Percentiles rank a stretch among this genome's conserved stretches.
Conservation (phyloP, 2,797 vertebrate species). For the Calcarius lapponicus region DNA sequence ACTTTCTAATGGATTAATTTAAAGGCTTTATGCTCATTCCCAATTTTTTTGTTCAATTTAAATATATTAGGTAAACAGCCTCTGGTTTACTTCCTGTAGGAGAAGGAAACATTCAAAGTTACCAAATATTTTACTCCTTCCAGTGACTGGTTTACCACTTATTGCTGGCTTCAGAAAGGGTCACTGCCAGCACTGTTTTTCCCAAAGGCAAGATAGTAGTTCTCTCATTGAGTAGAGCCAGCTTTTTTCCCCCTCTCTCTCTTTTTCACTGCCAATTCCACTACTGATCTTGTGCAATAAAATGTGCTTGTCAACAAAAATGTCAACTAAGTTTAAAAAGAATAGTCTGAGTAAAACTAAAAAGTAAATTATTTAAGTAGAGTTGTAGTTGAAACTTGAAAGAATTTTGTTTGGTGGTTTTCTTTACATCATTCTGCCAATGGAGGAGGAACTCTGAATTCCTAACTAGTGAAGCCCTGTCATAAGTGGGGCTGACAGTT, state of each 20-base stretch:
- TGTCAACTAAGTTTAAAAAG: constrained; percentile 83
- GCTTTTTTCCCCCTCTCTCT: constrained; percentile 33
- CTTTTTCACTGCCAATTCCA: constrained; percentile 66
- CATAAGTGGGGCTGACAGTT: constrained; percentile 83
- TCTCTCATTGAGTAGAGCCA: constrained; percentile 60
- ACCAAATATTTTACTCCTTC: constrained; percentile 59
- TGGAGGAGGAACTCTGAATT: constrained; percentile 74
- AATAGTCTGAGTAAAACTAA: constrained; percentile 78
- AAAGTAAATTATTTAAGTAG: constrained; percentile 87
- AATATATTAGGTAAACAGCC: background rate
- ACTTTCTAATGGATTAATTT: constrained; percentile 31
- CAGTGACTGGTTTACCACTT: constrained; percentile 43
- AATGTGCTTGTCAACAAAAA: constrained; percentile 79
- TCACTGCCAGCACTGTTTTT: constrained; percentile 44
- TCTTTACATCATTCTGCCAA: constrained; percentile 79
- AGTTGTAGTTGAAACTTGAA: constrained; percentile 83
- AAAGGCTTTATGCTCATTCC: constrained; percentile 18
- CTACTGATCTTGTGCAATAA: constrained; percentile 77
- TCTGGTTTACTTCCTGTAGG: constrained; percentile 10
- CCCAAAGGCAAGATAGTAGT: constrained; percentile 60
- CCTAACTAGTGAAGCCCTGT: constrained; percentile 79
- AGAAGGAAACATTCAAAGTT: background rate
- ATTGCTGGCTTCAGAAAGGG: constrained; percentile 46
- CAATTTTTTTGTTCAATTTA: constrained; percentile 6
- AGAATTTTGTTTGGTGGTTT: constrained; percentile 82